These are phyloP conservation scores for Cercocebus atys DNA, from an alignment of 2,113 vertebrate genomes.

Conservation along the genomic window DNA sequence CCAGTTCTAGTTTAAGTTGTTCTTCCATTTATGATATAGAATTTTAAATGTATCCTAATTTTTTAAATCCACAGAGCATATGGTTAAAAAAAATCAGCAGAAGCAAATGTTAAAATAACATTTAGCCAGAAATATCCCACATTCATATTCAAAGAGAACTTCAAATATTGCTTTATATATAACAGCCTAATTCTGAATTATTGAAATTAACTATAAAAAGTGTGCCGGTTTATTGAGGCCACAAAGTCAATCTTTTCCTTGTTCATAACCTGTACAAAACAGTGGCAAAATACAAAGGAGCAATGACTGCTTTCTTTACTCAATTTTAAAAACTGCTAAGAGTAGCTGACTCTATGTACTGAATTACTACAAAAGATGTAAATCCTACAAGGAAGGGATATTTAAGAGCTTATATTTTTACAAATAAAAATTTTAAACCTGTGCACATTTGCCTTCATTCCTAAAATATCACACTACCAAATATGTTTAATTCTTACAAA, in stretches of 20 bases:
- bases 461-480: neutral
- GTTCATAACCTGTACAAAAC: conserved; percentile 78
- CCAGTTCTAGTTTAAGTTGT: conserved; percentile 48
- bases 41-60: conserved; percentile 67
- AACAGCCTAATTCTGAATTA: conserved; percentile 79
- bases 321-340: neutral
- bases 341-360: neutral
- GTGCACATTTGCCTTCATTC: neutral
- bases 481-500: neutral
- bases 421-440: neutral
- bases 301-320: conserved; percentile 32
- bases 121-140: conserved; percentile 81
- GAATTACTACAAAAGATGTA: neutral
- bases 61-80: conserved; percentile 76
- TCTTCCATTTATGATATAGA: conserved; percentile 43
- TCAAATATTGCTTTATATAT: conserved; percentile 79
- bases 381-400: neutral
- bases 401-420: neutral
- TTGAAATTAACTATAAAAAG: conserved; percentile 84
- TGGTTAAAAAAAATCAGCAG: conserved; percentile 75
- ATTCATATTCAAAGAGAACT: conserved; percentile 81
- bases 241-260: conserved; percentile 80
- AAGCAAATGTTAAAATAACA: conserved; percentile 78
- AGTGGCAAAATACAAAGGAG: conserved; percentile 54
- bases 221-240: conserved; percentile 77